Conservation (phyloP, 1,140 invertebrate species). For the Diabrotica virgifera region DNA sequence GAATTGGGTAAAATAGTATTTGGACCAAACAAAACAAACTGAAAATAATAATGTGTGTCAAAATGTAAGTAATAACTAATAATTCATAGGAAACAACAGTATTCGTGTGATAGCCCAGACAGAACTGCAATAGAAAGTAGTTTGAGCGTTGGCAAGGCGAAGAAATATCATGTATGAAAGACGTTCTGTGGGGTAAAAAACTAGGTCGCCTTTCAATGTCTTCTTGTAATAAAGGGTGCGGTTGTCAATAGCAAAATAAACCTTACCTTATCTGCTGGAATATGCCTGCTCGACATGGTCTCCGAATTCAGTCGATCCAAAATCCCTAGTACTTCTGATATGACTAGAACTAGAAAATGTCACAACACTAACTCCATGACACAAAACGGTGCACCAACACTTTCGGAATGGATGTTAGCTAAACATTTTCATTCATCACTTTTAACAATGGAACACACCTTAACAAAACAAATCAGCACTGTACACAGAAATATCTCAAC, state of each 20-base stretch:
- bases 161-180: constrained; percentile 19
- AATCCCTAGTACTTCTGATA: constrained; percentile 6
- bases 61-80: too few relatives aligned
- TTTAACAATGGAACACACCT: not conserved
- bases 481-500: constrained; percentile 13
- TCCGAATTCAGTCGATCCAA: constrained; percentile 10
- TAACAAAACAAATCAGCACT: constrained; percentile 18
- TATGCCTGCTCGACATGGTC: constrained; percentile 22
- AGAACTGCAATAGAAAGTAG: not conserved
- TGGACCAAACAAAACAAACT: too few relatives aligned
- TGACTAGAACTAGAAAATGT: constrained; percentile 16
- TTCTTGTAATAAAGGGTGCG: constrained; percentile 17
- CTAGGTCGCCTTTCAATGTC: constrained; percentile 21
- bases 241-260: constrained; percentile 17
- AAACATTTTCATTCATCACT: constrained; percentile 11
- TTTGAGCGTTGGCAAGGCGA: not conserved
- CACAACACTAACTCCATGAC: constrained; percentile 23
- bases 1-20: too few relatives aligned
- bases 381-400: constrained; percentile 15
- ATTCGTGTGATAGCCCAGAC: not conserved
- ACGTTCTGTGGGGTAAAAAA: constrained; percentile 18
- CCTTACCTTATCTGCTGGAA: constrained; percentile 22
- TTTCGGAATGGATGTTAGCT: constrained; percentile 11
- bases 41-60: too few relatives aligned
- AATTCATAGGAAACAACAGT: too few relatives aligned